phyloP scores from a whole-genome alignment of 2,797 vertebrate species.

The Mus caroli region DNA sequence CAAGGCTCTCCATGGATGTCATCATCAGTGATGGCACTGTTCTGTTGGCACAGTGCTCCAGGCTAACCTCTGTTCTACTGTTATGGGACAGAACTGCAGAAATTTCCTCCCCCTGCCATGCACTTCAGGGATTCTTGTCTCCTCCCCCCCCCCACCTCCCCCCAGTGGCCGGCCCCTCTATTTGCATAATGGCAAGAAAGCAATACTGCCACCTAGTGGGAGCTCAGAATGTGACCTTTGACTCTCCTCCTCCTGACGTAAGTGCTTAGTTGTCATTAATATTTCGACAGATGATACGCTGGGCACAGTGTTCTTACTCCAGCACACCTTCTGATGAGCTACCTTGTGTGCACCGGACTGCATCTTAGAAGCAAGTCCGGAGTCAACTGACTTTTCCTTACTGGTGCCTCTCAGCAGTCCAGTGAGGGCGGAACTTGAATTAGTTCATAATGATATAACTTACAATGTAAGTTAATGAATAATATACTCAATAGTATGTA shows the following conservation, averaged over 20 bases:
- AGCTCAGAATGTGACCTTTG: slow-evolving; percentile 80
- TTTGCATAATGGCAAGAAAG: slow-evolving; percentile 81
- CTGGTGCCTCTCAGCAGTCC: not conserved
- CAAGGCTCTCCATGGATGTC: not conserved
- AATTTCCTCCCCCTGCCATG: not conserved
- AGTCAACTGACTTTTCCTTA: not conserved
- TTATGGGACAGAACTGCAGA: not conserved
- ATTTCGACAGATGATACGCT: slow-evolving; percentile 5
- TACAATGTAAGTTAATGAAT: not conserved
- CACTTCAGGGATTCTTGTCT: not conserved
- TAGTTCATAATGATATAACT: not conserved
- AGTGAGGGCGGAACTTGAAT: not conserved
- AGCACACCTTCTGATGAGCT: not conserved
- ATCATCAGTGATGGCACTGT: not conserved
- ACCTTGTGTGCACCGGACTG: not conserved
- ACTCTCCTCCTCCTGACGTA: slow-evolving; percentile 65
- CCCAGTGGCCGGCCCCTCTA: slow-evolving; percentile 37
- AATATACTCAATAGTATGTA: not conserved
- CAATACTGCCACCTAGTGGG: slow-evolving; percentile 90
- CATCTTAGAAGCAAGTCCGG: not conserved
- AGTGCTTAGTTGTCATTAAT: not conserved
- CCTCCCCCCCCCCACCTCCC: not conserved
- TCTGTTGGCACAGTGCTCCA: not conserved
- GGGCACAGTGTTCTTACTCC: not conserved
- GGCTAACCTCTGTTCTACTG: not conserved